A percentile compares a stretch with the other conserved stretches of the same genome.
Conservation (phyloP, 2,888 invertebrate genomes). For the Pachymerium ferrugineum region DNA sequence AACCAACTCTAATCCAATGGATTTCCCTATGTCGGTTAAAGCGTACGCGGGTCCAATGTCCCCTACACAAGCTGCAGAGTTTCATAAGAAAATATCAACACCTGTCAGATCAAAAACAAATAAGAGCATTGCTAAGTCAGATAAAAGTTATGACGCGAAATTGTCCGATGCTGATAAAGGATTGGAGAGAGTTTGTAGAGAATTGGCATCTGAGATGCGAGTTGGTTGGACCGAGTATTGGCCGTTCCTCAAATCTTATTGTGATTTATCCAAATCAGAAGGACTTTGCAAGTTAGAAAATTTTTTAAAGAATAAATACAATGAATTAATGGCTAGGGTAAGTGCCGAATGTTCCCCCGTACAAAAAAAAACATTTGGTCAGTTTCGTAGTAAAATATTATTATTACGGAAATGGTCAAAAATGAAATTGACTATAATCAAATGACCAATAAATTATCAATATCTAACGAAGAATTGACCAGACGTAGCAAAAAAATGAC, state of each 20-base stretch:
- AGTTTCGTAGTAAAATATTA: too few relatives aligned
- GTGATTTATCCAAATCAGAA: conserved; percentile 66
- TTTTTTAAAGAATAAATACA: conserved; percentile 59
- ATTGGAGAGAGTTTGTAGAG: conserved; percentile 73
- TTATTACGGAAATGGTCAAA: too few relatives aligned
- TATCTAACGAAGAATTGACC: too few relatives aligned
- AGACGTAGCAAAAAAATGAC: too few relatives aligned
- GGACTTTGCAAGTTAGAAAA: conserved; percentile 70
- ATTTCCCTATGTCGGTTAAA: conserved; percentile 43
- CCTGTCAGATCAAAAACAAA: neutral
- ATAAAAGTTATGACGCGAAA: conserved; percentile 38
- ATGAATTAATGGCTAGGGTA: conserved; percentile 41
- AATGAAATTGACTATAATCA: too few relatives aligned
- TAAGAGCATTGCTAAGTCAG: neutral
- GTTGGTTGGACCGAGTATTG: conserved; percentile 88
- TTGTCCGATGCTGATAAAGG: conserved; percentile 76
- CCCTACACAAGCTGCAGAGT: conserved; percentile 44
- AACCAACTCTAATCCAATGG: conserved; percentile 37
- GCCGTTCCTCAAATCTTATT: conserved; percentile 77
- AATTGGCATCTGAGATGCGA: conserved; percentile 60
- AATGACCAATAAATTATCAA: too few relatives aligned
- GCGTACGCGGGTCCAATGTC: conserved; percentile 92
- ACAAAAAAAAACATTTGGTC: too few relatives aligned
- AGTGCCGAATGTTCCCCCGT: too few relatives aligned
- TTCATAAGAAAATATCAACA: conserved; percentile 29